Conservation (phyloP, 2,888 invertebrate species). For the Eustalomyia histrio region DNA sequence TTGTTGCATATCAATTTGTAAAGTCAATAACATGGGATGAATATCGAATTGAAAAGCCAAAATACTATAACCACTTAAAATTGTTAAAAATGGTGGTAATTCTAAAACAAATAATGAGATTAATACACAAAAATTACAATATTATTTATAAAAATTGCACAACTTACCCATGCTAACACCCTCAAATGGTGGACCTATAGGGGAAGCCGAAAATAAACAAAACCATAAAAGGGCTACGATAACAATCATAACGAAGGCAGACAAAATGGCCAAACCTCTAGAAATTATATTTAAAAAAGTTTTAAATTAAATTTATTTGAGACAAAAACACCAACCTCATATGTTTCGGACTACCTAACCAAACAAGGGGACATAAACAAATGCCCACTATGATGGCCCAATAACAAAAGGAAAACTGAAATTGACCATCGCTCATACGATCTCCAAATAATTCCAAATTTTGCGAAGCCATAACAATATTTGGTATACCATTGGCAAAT, state of each 20-base stretch:
- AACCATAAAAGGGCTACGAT: conserved; percentile 85
- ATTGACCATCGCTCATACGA: conserved; percentile 83
- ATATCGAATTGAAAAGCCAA: conserved; percentile 89
- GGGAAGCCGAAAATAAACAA: conserved; percentile 81
- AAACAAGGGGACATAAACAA: conserved; percentile 88
- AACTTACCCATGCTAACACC: conserved; percentile 72
- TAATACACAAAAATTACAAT: not conserved
- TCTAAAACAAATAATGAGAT: conserved; percentile 69
- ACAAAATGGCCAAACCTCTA: conserved; percentile 81
- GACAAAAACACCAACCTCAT: conserved; percentile 87
- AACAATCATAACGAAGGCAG: conserved; percentile 83
- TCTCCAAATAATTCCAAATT: conserved; percentile 88
- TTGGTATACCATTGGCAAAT: conserved; percentile 89
- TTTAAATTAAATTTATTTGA: not conserved
- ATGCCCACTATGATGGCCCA: conserved; percentile 89
- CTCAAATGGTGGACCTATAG: conserved; percentile 77
- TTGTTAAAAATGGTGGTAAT: conserved; percentile 80
- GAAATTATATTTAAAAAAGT: not conserved
- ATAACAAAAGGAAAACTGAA: conserved; percentile 88
- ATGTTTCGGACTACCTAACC: conserved; percentile 94
- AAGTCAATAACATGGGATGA: conserved; percentile 91
- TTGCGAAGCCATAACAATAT: conserved; percentile 89
- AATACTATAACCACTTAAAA: conserved; percentile 84
- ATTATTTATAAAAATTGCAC: not conserved
- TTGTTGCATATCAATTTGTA: conserved; percentile 94